These are phyloP conservation scores for Protodeltote pygarga DNA, from an alignment of 2,888 invertebrate species.

Conservation along the genomic window DNA sequence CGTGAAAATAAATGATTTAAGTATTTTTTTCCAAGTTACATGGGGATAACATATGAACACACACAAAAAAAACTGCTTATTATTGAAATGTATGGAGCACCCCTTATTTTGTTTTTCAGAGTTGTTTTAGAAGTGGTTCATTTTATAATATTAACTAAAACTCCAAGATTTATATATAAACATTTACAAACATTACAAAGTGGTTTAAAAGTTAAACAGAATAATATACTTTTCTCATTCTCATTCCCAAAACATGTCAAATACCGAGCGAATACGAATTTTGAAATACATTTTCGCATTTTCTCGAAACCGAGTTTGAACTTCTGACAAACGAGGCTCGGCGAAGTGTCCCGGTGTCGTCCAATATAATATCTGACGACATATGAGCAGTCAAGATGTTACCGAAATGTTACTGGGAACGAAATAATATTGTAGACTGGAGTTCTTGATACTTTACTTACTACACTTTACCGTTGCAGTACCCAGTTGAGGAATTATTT, in stretches of 20 bases:
- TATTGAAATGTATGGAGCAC: too few species aligned
- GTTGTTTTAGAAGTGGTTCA: too few species aligned
- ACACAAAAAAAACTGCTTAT: too few species aligned
- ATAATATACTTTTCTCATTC: background rate
- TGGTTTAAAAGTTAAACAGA: too few species aligned
- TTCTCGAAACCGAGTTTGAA: constrained; percentile 1
- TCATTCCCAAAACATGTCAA: constrained; percentile 10
- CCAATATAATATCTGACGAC: constrained; percentile 29
- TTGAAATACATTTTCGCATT: constrained; percentile 17
- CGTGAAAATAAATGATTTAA: too few species aligned
- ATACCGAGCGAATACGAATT: constrained; percentile 6
- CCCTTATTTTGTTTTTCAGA: too few species aligned
- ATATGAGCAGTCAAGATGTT: constrained; percentile 24
- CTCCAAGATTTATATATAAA: too few species aligned
- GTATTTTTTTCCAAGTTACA: too few species aligned
- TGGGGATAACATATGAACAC: too few species aligned
- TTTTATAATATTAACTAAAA: too few species aligned
- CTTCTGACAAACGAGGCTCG: constrained; percentile 43
- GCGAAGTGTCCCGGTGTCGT: constrained; percentile 7
- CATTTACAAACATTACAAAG: too few species aligned
- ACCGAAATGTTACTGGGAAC: constrained; percentile 3
- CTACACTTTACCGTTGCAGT: background rate
- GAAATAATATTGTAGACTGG: constrained; percentile 2
- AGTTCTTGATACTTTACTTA: background rate
- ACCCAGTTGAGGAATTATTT: too few species aligned